Base-by-base conservation (phyloP, 2,797 vertebrate species). In the Buphagus erythrorhynchus region DNA sequence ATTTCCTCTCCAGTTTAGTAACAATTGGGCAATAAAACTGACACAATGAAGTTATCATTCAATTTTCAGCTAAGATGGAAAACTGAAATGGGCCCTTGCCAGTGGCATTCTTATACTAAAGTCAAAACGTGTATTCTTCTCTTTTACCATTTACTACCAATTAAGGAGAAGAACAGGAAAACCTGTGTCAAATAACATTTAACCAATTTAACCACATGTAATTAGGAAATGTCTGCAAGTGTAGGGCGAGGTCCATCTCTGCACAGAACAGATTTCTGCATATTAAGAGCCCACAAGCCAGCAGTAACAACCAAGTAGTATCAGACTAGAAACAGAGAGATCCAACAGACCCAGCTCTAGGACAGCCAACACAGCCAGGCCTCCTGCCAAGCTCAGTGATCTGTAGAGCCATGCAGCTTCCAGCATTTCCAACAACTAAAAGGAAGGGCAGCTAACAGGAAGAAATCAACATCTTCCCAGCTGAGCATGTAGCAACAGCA, bases 231-330 rank as follows among this genome's bases (percentile, higher is more conserved):
- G 1, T 12, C 49, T 80, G 8, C 15, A 54, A 48, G 12, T 18
- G n/a, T n/a, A 67, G 31, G 0, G 1, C 0, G 1, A 91, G 31
- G 59, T 43, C 26, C 25, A 55, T 6, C 43, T 66, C 61, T 59
- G 35, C 49, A 78, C 79, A 71, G 46, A 79, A 71, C 29, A 67
- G 16, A n/a, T 35, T 46, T 54, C 45, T 65, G 13, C 31, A 31
- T 13, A 48, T n/a, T 74, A 61, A 80, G 6, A 88, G 26, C 38
- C n/a, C 65, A 46, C 12, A 52, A 51, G 16, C 25, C 35, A 38
- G 11, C 2, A 68, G 9, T 28, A 74, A 74, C 21, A 82, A 49
- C 21, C 73, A 75, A 66, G 18, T 8, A 63, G 10, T 2, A 11
- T 33, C n/a, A 74, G 35, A 74, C 24, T 14, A 71, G 58, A 91